Percentiles rank a stretch among this genome's conserved stretches.
Evolutionary conservation across 1,140 invertebrate species (phyloP).

Genomic region (Trichonephila clavipes): DNA sequence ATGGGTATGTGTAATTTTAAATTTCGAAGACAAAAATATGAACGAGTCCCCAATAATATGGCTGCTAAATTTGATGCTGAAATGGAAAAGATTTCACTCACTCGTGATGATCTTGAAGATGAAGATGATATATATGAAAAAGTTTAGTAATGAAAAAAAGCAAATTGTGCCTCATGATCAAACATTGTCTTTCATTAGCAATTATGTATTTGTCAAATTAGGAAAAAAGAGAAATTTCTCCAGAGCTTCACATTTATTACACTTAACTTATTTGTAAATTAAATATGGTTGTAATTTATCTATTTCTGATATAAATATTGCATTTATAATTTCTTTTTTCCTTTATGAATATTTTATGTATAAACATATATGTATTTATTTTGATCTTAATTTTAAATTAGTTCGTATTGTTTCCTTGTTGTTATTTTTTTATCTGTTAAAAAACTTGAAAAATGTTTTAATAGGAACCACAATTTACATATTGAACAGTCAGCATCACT

Average conservation of each 20-base stretch:
- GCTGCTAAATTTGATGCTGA: slow-evolving; percentile 53
- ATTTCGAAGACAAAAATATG: slow-evolving; percentile 29
- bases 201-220: not conserved
- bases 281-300: not conserved
- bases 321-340: not conserved
- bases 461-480: not conserved
- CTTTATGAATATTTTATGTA: not conserved
- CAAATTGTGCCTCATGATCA: slow-evolving; percentile 42
- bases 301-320: not conserved
- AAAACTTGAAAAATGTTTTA: not conserved
- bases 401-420: not conserved
- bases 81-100: slow-evolving; percentile 70
- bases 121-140: slow-evolving; percentile 72
- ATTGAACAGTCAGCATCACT: not conserved
- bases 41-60: slow-evolving; percentile 51
- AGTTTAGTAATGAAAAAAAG: slow-evolving; percentile 35
- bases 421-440: not conserved
- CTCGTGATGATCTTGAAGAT: slow-evolving; percentile 55
- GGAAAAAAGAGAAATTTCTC: not conserved
- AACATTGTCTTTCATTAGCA: slow-evolving; percentile 19
- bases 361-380: not conserved
- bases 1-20: slow-evolving; percentile 35
- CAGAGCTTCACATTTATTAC: slow-evolving; percentile 21
- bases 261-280: slow-evolving; percentile 36
- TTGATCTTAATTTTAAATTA: not conserved